These are phyloP conservation scores for Petrolisthes cinctipes DNA, from an alignment of 2,888 invertebrate genomes.

Conservation along the genomic window DNA sequence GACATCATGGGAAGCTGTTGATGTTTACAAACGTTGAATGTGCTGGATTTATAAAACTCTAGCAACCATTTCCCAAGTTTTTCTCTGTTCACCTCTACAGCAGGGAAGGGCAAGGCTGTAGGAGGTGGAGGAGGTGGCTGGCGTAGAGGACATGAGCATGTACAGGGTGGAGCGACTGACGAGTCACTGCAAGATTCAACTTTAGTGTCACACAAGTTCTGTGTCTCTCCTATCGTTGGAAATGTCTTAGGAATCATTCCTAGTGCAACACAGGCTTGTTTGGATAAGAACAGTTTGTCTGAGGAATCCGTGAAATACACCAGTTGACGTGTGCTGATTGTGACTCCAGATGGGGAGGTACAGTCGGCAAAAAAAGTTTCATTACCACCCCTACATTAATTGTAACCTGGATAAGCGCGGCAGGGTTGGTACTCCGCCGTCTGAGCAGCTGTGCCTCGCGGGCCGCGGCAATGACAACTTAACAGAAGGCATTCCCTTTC, in stretches of 20 bases:
- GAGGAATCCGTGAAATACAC: conserved; percentile 29
- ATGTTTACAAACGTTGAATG: conserved; percentile 26
- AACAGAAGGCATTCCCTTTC: no score
- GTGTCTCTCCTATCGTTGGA: conserved; percentile 41
- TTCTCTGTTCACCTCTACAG: conserved; percentile 37
- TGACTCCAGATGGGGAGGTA: conserved; percentile 8
- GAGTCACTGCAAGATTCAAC: not conserved
- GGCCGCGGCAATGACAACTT: no score
- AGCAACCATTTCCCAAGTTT: no score
- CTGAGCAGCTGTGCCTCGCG: no score
- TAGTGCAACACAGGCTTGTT: conserved; percentile 33
- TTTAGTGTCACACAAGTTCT: not conserved
- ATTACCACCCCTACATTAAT: no score
- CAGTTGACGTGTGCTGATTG: conserved; percentile 8
- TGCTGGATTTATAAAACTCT: no score
- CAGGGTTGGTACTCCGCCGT: no score
- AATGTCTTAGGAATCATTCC: conserved; percentile 39
- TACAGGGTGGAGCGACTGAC: not conserved
- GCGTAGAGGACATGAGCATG: conserved; percentile 21
- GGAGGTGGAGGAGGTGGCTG: conserved; percentile 34
- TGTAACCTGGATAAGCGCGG: no score
- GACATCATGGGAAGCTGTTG: conserved; percentile 31
- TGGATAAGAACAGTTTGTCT: conserved; percentile 39
- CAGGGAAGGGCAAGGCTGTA: conserved; percentile 25
- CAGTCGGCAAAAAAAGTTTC: no score